These are phyloP conservation scores for Frieseomelitta varia DNA, from an alignment of 1,140 invertebrate species.

Conservation along the genomic window DNA sequence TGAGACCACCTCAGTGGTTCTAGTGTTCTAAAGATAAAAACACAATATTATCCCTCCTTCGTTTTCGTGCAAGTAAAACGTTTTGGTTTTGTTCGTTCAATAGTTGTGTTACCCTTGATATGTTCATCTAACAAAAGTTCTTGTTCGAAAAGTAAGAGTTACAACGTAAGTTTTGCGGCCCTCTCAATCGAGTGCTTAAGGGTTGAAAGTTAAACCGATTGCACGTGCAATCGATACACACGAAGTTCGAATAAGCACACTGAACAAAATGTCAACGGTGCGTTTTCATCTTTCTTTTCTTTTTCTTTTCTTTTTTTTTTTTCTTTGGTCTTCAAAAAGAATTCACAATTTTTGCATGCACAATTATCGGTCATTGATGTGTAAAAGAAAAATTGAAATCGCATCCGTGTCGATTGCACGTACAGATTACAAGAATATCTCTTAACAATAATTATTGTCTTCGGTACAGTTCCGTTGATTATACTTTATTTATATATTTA, in stretches of 20 bases:
- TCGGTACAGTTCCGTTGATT: slow-evolving; percentile 56
- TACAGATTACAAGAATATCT: slow-evolving; percentile 35
- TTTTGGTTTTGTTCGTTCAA: not conserved
- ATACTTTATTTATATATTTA: slow-evolving; percentile 39
- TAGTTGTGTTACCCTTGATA: not conserved
- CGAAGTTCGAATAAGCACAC: not conserved
- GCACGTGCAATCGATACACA: slow-evolving; percentile 31
- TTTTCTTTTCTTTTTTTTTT: not conserved
- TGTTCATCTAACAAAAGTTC: not conserved
- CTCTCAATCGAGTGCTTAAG: not conserved
- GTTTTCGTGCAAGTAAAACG: not conserved
- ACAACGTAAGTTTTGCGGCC: not conserved
- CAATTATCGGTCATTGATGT: not conserved
- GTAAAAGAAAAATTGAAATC: slow-evolving; percentile 24
- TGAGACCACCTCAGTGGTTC: too few species aligned
- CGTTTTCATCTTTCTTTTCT: slow-evolving; percentile 1
- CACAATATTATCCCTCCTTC: not conserved
- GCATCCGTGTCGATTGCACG: slow-evolving; percentile 45
- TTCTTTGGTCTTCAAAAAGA: not conserved
- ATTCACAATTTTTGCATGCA: not conserved
- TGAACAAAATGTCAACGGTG: not conserved
- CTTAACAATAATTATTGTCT: slow-evolving; percentile 66
- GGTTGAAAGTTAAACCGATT: slow-evolving; percentile 7
- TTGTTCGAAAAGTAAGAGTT: not conserved
- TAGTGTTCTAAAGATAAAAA: too few species aligned